phyloP scores from a whole-genome alignment of 2,888 invertebrate species.

The Agonopterix heracliana region DNA sequence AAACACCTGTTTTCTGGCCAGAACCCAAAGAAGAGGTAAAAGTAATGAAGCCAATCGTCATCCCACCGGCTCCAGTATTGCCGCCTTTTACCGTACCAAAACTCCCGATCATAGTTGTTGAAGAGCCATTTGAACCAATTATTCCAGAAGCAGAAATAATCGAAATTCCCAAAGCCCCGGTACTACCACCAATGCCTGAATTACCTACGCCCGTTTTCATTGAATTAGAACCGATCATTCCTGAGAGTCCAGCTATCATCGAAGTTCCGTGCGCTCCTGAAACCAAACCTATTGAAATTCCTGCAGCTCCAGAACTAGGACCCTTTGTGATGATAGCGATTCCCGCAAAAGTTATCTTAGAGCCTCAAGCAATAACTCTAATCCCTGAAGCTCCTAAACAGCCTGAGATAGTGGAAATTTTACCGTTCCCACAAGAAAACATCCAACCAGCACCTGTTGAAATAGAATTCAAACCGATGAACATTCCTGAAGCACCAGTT shows the following conservation, averaged over 20 bases:
- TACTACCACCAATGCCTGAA: background rate
- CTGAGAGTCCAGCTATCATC: too few relatives aligned
- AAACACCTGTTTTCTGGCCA: background rate
- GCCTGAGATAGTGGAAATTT: background rate
- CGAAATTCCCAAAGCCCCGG: constrained; percentile 2
- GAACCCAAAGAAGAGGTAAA: too few relatives aligned
- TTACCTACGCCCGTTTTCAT: background rate
- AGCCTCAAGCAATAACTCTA: background rate
- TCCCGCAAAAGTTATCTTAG: background rate
- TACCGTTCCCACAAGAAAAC: background rate
- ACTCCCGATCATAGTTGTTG: too few relatives aligned
- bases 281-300: too few relatives aligned
- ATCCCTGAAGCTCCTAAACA: background rate
- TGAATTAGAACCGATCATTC: too few relatives aligned
- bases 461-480: too few relatives aligned
- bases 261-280: too few relatives aligned
- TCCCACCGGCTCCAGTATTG: constrained; percentile 15
- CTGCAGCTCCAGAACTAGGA: background rate
- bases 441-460: too few relatives aligned
- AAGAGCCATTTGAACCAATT: too few relatives aligned
- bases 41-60: constrained; percentile 2
- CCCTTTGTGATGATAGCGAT: background rate
- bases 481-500: too few relatives aligned
- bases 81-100: constrained; percentile 9
- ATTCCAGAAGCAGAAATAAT: background rate